phyloP scores from a whole-genome alignment of 2,888 invertebrate genomes.

The Camponotus fellah region DNA sequence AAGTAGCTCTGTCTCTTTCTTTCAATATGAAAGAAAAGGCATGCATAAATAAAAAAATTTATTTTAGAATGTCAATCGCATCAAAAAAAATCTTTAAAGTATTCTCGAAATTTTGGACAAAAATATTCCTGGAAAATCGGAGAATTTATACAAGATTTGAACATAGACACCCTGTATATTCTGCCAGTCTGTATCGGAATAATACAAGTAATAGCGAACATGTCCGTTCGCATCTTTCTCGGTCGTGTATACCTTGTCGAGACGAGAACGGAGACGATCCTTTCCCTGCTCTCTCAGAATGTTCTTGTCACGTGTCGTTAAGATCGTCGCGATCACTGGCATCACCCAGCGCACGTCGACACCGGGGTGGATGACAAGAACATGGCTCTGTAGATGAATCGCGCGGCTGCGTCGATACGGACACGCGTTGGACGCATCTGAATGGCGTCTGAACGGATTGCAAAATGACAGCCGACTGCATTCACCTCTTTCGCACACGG shows the following conservation, averaged over 20 bases:
- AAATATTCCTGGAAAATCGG: no score
- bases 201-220: no score
- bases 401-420: constrained; percentile 62
- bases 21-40: no score
- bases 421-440: constrained; percentile 82
- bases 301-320: constrained; percentile 42
- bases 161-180: no score
- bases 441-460: constrained; percentile 83
- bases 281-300: not conserved
- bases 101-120: no score
- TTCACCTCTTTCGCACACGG: constrained; percentile 77
- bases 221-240: not conserved
- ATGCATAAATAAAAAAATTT: no score
- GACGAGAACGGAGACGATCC: not conserved
- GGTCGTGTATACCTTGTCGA: constrained; percentile 20
- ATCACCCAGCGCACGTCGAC: constrained; percentile 43
- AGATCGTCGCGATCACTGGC: constrained; percentile 20
- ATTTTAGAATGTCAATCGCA: no score
- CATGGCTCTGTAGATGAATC: constrained; percentile 51
- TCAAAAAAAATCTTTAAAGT: no score
- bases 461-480: constrained; percentile 84
- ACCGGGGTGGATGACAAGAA: constrained; percentile 39
- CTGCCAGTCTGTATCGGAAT: no score
- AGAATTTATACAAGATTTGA: no score
- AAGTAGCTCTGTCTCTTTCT: no score